Evolutionary conservation across 2,888 invertebrate genomes (phyloP), one percentile per base, ranked within the genome.

Genomic region (Steinernema hermaphroditum): DNA sequence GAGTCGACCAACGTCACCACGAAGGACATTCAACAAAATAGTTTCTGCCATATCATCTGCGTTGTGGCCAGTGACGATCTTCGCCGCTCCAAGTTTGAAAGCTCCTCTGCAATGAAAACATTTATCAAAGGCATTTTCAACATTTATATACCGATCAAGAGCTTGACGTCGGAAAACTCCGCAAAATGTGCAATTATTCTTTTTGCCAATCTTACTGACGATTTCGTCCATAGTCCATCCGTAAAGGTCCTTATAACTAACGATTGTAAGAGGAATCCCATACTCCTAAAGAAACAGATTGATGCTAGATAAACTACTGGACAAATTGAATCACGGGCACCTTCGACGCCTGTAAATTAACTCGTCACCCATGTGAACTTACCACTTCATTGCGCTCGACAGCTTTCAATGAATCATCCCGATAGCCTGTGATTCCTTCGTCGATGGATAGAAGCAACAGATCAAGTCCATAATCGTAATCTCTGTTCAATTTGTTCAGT

Each of bases 211-310:
- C 86, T 90, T 88, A 78, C 89, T 87, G 0, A 99, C 98, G 87
- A 98, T 97, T 84, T 93, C 93, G 89, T 99, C 98, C 96, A 96
- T 96, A 2, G 97, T 96, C 98, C 98, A 99, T 32, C 81, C 81
- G 46, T 81, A 81, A 6, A 81, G 62, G 29, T 82, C 74, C 57
- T 74, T 72, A 46, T 96, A 92, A 0, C 96, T 96, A 8, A 97
- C 89, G 76, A 98, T 94, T 89, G 93, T 95, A 49, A 99, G 89
- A 0, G 94, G 92, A 89, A 99, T 92, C 82, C 91, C 91, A 37
- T 79, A 80, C 14, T 43, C 62, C 62, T 62, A 29, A 32, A 62
- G 16, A 19, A 19, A 16, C 32, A 12, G 32, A 8, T 62, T n/a
- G n/a, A n/a, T n/a, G n/a, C n/a, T n/a, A n/a, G n/a, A n/a, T n/a